Base-by-base conservation (phyloP, 2,113 vertebrate species). In the Catharus minimus region DNA sequence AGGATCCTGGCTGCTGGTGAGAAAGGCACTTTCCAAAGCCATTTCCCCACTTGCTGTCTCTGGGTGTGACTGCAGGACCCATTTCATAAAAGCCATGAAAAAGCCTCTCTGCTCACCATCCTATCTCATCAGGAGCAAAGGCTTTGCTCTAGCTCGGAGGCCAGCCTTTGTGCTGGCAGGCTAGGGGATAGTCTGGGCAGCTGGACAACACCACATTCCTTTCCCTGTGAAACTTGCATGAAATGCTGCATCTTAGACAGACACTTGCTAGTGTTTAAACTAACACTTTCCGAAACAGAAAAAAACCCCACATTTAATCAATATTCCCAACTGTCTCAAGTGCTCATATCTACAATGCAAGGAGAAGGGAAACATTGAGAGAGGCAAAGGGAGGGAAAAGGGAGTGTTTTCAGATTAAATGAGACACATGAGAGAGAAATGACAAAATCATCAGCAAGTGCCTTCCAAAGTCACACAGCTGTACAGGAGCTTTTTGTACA, bases 141-240 rank as follows among this genome's bases (percentile, higher is more conserved):
- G 50, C 69, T 24, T 49, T 26, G n/a, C 82, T 82, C 33, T 15
- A 64, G 72, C 62, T 82, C 7, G 1, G 77, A 86, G 66, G 41
- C 75, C 14, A 13, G 71, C 67, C 38, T 76, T 68, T 22, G 66
- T 18, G 32, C 71, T 58, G 33, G 66, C 86, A 90, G 66, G 66
- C 68, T 27, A 21, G 28, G 43, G 71, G 74, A 93, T 82, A 80
- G 53, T 94, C 85, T 73, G 82, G 88, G 89, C 86, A 95, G 73
- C 57, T 0, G 0, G 69, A 90, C 88, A 94, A 67, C 50, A 74
- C 4, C 8, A 4, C 93, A 87, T 93, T 95, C 88, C 90, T 92
- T 90, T 82, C 69, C 50, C 86, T 16, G 43, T 47, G 43, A 89
- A 94, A 84, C 47, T 72, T 53, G 33, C 23, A 94, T 46, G 44